Evolutionary conservation across 2,113 vertebrate genomes (phyloP), one percentile per base, ranked within the genome.

Genomic region (Alouatta palliata): DNA sequence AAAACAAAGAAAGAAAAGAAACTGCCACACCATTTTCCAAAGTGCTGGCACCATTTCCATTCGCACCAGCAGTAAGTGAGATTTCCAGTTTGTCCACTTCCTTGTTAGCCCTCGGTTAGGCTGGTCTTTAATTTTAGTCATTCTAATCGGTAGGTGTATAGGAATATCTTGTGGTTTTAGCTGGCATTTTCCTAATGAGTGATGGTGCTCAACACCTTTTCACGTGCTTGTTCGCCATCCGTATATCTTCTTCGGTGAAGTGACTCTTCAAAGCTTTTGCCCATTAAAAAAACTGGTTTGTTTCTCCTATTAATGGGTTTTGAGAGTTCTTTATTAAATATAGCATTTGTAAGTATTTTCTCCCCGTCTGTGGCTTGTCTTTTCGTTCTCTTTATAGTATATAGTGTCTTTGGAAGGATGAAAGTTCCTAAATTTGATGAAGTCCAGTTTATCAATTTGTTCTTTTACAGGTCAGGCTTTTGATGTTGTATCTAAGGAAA

Each of bases 101-200:
- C 70, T 20, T 0, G 1, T 0, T 35, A 12, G 0, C 21, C 14
- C 68, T 16, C 4, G 25, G 54, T 6, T 3, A 5, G 1, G 25
- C 21, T 37, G 3, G 4, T 3, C 52, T 49, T 40, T 11, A 8
- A 0, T 19, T 9, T 54, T 0, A 8, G 70, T 9, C 17, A 0
- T 66, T 14, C 70, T 13, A 1, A 0, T 1, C 3, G 71, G n/a
- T 1, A 3, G 71, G n/a, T 1, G 7, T 4, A 0, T 0, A 8
- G 30, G 0, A 1, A 12, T 0, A 0, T 14, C 30, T 35, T 17
- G 0, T 9, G 54, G 2, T 17, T 66, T 45, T 12, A 14, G 9
- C 11, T 0, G 20, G 1, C 32, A 0, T 75, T 70, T 91, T 30
- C 43, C 71, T 45, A 4, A 3, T 40, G 35, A 27, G 14, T 43